Conservation (phyloP, 2,888 invertebrate genomes). For the Hedychridium roseum region DNA sequence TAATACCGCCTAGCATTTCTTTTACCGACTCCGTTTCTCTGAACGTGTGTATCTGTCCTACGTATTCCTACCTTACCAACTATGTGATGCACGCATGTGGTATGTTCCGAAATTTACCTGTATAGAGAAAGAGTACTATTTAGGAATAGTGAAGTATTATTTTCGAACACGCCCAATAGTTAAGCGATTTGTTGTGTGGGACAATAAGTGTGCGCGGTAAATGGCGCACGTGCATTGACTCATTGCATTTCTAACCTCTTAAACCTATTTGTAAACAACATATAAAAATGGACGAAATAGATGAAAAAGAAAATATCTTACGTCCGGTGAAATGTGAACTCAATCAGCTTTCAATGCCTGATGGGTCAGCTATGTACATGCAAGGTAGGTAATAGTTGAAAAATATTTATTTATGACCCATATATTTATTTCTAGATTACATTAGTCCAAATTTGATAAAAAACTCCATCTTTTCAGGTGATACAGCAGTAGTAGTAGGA, state of each 20-base stretch:
- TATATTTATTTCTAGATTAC: not conserved
- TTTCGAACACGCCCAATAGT: too few relatives aligned
- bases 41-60: too few relatives aligned
- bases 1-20: too few relatives aligned
- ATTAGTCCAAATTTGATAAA: constrained; percentile 5
- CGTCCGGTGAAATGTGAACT: constrained; percentile 74
- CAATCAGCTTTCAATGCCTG: constrained; percentile 76
- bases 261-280: constrained; percentile 1
- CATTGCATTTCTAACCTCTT: not conserved
- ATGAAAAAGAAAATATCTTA: constrained; percentile 39
- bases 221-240: too few relatives aligned
- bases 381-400: constrained; percentile 70
- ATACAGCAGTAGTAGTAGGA: constrained; percentile 79
- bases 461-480: constrained; percentile 72
- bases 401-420: not conserved
- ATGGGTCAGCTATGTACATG: constrained; percentile 80
- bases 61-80: too few relatives aligned
- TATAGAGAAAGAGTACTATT: too few relatives aligned
- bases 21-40: too few relatives aligned
- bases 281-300: constrained; percentile 11
- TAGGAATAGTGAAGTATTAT: too few relatives aligned
- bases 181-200: too few relatives aligned
- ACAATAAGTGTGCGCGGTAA: too few relatives aligned
- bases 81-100: too few relatives aligned
- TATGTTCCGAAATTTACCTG: too few relatives aligned